Base-by-base conservation (phyloP, 1,140 invertebrate genomes). In the Drosophila obscura region DNA sequence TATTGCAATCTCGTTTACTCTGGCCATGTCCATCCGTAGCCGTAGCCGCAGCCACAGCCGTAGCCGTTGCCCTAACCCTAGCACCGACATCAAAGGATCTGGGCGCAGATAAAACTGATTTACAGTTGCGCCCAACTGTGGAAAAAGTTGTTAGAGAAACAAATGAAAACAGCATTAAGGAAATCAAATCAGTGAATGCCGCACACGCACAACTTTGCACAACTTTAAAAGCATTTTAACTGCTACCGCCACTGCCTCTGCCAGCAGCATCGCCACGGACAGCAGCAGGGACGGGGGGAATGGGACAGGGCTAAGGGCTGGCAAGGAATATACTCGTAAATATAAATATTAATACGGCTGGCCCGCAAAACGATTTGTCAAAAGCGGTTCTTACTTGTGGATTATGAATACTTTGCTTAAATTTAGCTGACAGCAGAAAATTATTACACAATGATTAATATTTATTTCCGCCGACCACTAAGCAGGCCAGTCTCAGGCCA, bases 391-490 rank as follows among this genome's bases (percentile, higher is more conserved):
- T 81, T 84, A 89, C 77, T 89, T 88, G 76, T 83, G 88, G 79
- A 90, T 90, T 90, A 90, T 90, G 88, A 90, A 90, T 90, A 88
- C 83, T 80, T 90, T 90, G 79, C 88, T 84, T 90, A 83, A 90
- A 90, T 90, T 90, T 88, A 83, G 88, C 88, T 81, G 88, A 90
- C 88, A 90, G 88, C 88, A 88, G 80, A 90, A 90, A 90, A 90
- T 90, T 90, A 89, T 89, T 89, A 84, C 78, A 71, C 77, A 88
- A 90, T 90, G 88, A 90, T 90, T 90, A 90, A 90, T 90, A 90
- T 90, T 88, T 90, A 88, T 90, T 90, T 83, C 79, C 73, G 53
- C 69, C 69, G 72, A 66, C 80, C 63, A 80, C 61, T 73, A 62
- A 59, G 49, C 73, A 80, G 78, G 49, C 56, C 43, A 28, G 11